Base-by-base conservation (phyloP, 2,113 vertebrate species). In the Otolemur garnettii region DNA sequence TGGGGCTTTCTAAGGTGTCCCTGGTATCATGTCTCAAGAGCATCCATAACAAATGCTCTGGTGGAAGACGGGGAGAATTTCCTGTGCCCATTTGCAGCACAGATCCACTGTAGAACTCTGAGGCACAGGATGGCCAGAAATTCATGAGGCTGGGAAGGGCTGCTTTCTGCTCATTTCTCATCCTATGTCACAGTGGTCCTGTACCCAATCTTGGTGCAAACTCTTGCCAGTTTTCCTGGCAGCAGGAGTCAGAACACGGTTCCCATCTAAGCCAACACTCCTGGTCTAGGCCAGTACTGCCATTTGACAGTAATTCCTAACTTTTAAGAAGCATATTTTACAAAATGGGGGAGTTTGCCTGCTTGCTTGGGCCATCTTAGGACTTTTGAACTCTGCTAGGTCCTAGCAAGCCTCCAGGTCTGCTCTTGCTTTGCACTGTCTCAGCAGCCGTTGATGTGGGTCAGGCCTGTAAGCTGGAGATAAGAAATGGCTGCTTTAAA, bases 281-380 rank as follows among this genome's bases (percentile, higher is more conserved):
- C 69, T 80, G 24, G 11, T 59, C 69, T 28, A 68, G 75, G 69
- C 59, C 64, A 79, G 50, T n/a, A 38, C 33, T 68, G 42, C 72
- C 38, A 9, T 28, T 50, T 64, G 53, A 80, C 87, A 60, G 6
- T 26, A 28, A 64, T 71, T 85, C 35, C 35, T 85, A 38, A 88
- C 50, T 87, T 83, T 74, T 87, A 55, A 92, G 71, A 75, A 50
- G n/a, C 30, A 7, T 57, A 75, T 45, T 89, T 84, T 93, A 35
- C 35, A 55, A 72, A 86, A 60, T 59, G 60, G 26, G n/a, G 28
- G 79, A 19, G 4, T 50, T 42, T 69, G 50, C 66, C 53, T 80
- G 66, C 21, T 71, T 77, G 78, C 28, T 7, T 21, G 72, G 77
- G 11, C 30, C 35, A 35, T 21, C 79, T 5, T 0, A 2, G 33